Percentiles rank a stretch among this genome's conserved stretches.
Evolutionary conservation across 2,797 vertebrate species (phyloP).

Genomic region (Semaprochilodus insignis): DNA sequence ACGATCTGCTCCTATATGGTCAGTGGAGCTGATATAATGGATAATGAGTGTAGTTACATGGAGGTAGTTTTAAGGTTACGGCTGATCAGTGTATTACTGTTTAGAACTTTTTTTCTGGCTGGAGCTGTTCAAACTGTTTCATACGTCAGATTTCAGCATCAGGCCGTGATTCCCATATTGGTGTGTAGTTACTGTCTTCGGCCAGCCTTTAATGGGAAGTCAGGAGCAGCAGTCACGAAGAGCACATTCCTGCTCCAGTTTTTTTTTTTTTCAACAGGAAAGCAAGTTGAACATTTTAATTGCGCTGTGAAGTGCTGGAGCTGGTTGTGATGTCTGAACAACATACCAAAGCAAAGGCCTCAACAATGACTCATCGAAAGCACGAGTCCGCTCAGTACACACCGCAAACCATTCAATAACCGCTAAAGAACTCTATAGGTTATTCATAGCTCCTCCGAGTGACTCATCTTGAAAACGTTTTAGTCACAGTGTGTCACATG

Average conservation of each 20-base stretch:
- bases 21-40: too few relatives aligned
- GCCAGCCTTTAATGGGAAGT: too few relatives aligned
- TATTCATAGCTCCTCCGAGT: constrained; percentile 9
- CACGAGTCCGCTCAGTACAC: neutral
- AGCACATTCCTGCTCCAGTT: neutral
- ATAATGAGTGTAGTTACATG: too few relatives aligned
- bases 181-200: too few relatives aligned
- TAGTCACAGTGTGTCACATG: constrained; percentile 25
- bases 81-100: too few relatives aligned
- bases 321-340: neutral
- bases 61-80: too few relatives aligned
- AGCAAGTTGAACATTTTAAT: neutral
- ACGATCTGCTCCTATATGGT: too few relatives aligned
- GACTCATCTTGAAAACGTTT: constrained; percentile 41
- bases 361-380: constrained; percentile 16
- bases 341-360: neutral
- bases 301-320: neutral
- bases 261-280: neutral
- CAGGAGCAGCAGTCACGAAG: neutral
- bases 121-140: too few relatives aligned
- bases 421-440: neutral
- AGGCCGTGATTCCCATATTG: too few relatives aligned
- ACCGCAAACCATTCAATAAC: neutral
- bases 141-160: too few relatives aligned
- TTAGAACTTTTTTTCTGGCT: too few relatives aligned